Conservation (phyloP, 2,113 vertebrate species). For the Cyanoramphus novaezelandiae region DNA sequence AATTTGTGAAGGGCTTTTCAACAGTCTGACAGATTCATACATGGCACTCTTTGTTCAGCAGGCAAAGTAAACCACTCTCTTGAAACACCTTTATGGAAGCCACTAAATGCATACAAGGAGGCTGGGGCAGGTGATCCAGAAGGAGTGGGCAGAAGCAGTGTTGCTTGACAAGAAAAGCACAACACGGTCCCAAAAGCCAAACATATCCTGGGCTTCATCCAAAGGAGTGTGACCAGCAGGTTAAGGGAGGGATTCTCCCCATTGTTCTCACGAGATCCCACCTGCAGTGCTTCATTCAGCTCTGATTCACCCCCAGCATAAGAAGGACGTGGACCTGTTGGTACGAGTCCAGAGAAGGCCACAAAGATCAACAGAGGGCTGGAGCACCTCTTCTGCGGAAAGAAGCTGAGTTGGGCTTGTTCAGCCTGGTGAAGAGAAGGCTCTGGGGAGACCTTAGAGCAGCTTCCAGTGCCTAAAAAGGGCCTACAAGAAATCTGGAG, state of each 20-base stretch:
- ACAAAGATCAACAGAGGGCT: neutral
- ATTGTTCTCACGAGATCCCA: neutral
- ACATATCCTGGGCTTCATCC: neutral
- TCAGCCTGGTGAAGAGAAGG: neutral
- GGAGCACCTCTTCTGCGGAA: neutral
- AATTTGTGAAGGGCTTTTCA: slow-evolving; percentile 27
- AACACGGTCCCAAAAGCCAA: neutral
- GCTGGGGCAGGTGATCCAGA: neutral
- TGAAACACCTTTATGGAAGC: neutral
- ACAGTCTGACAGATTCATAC: neutral
- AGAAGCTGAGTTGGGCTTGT: neutral
- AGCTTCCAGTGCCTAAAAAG: neutral
- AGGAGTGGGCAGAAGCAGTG: neutral
- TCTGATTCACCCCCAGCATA: neutral
- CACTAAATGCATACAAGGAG: rapidly evolving
- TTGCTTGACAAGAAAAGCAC: neutral
- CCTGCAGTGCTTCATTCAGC: neutral
- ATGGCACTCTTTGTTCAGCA: neutral
- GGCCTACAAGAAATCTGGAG: neutral
- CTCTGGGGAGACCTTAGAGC: neutral
- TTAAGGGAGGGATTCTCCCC: neutral
- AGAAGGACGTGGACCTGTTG: neutral
- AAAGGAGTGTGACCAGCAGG: neutral
- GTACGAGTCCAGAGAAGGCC: neutral
- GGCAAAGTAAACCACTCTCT: neutral